A percentile compares a stretch with the other conserved stretches of the same genome.
Conservation (phyloP, 2,113 vertebrate genomes). For the Aptenodytes forsteri region DNA sequence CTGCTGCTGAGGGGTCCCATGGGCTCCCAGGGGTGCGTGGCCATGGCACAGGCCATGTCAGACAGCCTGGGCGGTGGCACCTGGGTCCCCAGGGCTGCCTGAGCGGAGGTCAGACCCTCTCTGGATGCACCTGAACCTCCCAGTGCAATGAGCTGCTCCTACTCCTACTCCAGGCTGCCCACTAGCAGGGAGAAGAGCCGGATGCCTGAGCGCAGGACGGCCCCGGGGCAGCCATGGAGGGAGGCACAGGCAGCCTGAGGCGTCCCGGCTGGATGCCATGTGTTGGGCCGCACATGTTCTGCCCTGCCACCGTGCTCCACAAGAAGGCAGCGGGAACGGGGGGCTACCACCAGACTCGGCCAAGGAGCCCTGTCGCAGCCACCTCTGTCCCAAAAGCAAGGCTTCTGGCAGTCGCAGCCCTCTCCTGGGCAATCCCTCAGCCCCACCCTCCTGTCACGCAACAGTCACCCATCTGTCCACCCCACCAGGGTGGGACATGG, state of each 20-base stretch:
- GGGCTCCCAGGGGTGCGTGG: accelerated
- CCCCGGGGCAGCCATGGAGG: background rate
- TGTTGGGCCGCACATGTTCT: accelerated
- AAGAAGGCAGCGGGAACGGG: accelerated
- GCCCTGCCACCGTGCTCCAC: accelerated
- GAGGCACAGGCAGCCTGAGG: accelerated
- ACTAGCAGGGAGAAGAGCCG: accelerated
- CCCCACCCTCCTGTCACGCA: background rate
- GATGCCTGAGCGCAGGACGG: accelerated
- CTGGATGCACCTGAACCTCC: background rate
- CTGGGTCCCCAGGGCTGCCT: background rate
- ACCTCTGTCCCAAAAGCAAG: background rate
- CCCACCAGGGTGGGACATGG: accelerated
- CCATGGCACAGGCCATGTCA: accelerated
- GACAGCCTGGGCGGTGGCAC: background rate
- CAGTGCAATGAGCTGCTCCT: accelerated
- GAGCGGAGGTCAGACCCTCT: background rate
- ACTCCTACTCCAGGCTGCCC: background rate
- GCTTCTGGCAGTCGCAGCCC: background rate
- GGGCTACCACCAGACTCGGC: accelerated
- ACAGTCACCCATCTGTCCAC: accelerated
- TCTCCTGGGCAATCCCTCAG: background rate
- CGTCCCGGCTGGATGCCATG: accelerated
- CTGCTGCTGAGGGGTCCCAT: accelerated
- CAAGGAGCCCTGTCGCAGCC: too few relatives aligned